Base-by-base conservation (phyloP, 2,113 vertebrate genomes). In the Elachura formosa region DNA sequence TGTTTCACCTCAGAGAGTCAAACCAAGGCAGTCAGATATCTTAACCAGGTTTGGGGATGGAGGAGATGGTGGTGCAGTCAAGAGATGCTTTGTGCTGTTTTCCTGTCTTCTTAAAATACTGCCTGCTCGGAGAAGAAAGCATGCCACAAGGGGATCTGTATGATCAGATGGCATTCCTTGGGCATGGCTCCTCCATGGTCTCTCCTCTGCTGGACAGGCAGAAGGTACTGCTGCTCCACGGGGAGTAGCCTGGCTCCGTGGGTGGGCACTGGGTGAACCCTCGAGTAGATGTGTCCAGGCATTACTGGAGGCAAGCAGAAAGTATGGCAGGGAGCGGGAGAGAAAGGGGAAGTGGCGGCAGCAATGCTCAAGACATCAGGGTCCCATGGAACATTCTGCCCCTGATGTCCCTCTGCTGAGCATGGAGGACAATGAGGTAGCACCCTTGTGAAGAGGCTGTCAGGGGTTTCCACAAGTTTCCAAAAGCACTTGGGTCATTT, bases 81-180 rank as follows among this genome's bases (percentile, higher is more conserved):
- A 55, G 56, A 85, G 15, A 6, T 31, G 22, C 22, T 69, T 91
- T 0, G 0, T 6, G 4, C 45, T 2, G 0, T 81, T 84, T 59
- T 56, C 12, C 17, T 89, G 16, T 52, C 46, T 68, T 16, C 40
- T 31, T 40, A 41, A 75, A 94, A 48, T 58, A 36, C 12, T 54
- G 9, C 12, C 21, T 48, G 41, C 38, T 88, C 48, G 58, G 66
- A 72, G 68, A 36, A 58, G 18, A 23, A 2, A 4, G 21, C 11
- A 11, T 82, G 29, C 55, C 51, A 9, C 1, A 2, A 56, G 26
- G 15, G 10, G 7, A 38, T 26, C 15, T 43, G 4, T n/a, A 2
- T 52, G 31, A 33, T 48, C 33, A 28, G 31, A 14, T 23, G 33
- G 48, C 40, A 6, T 43, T 82, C 8, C 0, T 0, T 7, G 19